Conservation (phyloP, 2,888 invertebrate genomes). For the Miltochrista miniata region DNA sequence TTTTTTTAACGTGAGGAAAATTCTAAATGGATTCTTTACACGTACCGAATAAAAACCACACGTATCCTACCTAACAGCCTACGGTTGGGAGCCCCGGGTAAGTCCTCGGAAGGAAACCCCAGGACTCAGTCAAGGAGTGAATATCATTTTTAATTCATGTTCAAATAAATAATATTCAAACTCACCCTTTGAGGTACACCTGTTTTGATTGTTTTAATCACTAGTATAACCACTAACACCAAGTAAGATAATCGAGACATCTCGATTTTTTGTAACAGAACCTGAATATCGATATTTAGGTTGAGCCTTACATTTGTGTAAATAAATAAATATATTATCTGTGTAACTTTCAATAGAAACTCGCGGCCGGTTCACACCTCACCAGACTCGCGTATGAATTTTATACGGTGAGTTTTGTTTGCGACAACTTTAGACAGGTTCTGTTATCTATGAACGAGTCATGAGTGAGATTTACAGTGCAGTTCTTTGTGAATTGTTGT, state of each 20-base stretch:
- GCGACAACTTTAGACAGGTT: conserved; percentile 1
- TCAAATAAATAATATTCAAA: not conserved
- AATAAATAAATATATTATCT: conserved; percentile 18
- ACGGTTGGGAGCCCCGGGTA: too few species aligned
- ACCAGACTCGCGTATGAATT: conserved; percentile 18
- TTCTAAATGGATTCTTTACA: too few species aligned
- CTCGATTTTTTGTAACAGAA: not conserved
- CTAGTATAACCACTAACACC: conserved; percentile 36
- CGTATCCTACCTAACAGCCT: too few species aligned
- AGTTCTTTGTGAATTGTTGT: not conserved
- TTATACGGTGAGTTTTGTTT: conserved; percentile 13
- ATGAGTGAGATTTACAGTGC: not conserved
- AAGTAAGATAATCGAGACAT: conserved; percentile 26
- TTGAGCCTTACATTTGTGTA: conserved; percentile 20
- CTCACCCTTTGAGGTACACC: conserved; percentile 44
- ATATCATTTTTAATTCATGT: too few species aligned
- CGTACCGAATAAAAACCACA: too few species aligned
- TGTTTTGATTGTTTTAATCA: conserved; percentile 19
- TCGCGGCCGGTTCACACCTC: conserved; percentile 18
- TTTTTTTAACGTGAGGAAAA: too few species aligned
- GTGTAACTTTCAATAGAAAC: conserved; percentile 6
- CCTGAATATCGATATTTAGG: not conserved
- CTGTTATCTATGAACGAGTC: not conserved
- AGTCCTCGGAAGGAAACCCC: too few species aligned
- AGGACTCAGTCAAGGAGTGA: too few species aligned